Conservation (phyloP, 2,888 invertebrate species). For the Chrysomela aeneicollis region DNA sequence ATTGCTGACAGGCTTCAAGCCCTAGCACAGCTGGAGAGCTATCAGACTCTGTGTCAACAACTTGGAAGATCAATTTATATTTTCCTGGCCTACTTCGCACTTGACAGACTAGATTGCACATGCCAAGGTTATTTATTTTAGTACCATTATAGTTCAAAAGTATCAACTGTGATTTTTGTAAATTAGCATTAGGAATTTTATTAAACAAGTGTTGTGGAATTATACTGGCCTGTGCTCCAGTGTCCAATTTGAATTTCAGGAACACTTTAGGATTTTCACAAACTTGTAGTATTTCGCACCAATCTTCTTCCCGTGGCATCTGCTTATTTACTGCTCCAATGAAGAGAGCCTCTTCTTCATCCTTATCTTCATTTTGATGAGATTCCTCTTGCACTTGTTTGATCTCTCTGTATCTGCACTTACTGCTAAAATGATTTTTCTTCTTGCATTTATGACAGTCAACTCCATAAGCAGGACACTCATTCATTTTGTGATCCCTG, state of each 20-base stretch:
- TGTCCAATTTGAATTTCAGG: slow-evolving; percentile 10
- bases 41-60: slow-evolving; percentile 3
- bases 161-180: slow-evolving; percentile 4
- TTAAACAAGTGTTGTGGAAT: slow-evolving; percentile 11
- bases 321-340: too few species aligned
- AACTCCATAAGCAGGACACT: slow-evolving; percentile 10
- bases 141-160: slow-evolving; percentile 11
- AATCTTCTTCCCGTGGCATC: slow-evolving; percentile 4
- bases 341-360: slow-evolving; percentile 3
- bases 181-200: slow-evolving; percentile 5
- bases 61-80: slow-evolving; percentile 6
- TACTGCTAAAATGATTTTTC: slow-evolving; percentile 8
- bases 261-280: slow-evolving; percentile 5
- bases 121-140: slow-evolving; percentile 9
- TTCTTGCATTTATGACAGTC: slow-evolving; percentile 10
- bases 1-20: slow-evolving; percentile 8
- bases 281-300: background rate
- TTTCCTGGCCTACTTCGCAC: slow-evolving; percentile 1
- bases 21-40: slow-evolving; percentile 1
- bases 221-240: background rate
- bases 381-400: slow-evolving; percentile 8
- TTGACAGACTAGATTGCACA: slow-evolving; percentile 2
- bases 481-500: background rate
- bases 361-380: slow-evolving; percentile 2
- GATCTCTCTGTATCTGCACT: background rate